A percentile compares a stretch with the other conserved stretches of the same genome.
These are phyloP conservation scores for Sarcophaga peregrina DNA, from an alignment of 1,140 invertebrate species.

Conservation along the genomic window DNA sequence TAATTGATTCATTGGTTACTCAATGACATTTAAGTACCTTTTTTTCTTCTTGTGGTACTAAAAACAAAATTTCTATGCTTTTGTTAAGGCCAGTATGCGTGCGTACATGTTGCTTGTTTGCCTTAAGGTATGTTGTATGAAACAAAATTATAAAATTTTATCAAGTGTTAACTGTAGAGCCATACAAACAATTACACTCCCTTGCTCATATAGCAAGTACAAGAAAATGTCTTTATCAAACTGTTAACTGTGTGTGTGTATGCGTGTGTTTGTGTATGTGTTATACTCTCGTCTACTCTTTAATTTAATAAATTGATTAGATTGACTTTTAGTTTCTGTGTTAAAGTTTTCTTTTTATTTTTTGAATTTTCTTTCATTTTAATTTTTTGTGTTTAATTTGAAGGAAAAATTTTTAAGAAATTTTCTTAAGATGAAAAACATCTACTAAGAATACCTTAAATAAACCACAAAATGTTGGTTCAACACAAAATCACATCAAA, in stretches of 20 bases:
- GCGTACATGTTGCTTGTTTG: too few relatives aligned
- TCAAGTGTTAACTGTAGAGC: too few relatives aligned
- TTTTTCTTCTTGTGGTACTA: neutral
- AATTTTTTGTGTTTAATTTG: neutral
- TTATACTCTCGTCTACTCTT: neutral
- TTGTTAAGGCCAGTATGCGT: too few relatives aligned
- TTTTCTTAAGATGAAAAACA: neutral
- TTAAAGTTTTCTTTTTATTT: too few relatives aligned
- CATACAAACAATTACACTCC: neutral
- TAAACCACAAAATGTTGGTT: constrained; percentile 29
- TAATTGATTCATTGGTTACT: constrained; percentile 59
- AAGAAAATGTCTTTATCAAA: too few relatives aligned
- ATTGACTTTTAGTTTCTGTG: neutral
- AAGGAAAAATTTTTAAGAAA: neutral
- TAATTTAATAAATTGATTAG: constrained; percentile 16
- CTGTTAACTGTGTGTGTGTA: neutral
- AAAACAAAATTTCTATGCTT: too few relatives aligned
- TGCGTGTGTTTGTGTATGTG: neutral
- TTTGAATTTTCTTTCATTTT: neutral
- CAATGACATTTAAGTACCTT: constrained; percentile 7
- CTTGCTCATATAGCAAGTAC: too few relatives aligned
- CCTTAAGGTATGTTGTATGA: too few relatives aligned
- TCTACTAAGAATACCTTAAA: too few relatives aligned
- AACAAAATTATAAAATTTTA: too few relatives aligned
- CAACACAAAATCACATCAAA: constrained; percentile 13